Evolutionary conservation across 2,888 invertebrate genomes (phyloP), one percentile per base, ranked within the genome.

Genomic region (Monoplex corrugatus): DNA sequence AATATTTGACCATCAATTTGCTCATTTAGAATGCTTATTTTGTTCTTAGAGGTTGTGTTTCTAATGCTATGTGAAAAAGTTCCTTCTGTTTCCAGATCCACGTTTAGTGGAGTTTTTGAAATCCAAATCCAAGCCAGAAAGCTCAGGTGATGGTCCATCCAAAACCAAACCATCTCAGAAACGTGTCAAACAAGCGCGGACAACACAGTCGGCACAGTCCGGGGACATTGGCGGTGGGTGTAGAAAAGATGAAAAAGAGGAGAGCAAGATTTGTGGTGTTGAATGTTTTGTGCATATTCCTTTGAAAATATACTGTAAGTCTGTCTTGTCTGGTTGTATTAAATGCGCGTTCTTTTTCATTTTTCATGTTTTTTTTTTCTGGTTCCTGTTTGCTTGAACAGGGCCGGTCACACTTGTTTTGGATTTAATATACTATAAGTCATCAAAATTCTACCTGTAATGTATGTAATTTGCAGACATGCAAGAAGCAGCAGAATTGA

Each of bases 41-140:
- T 23, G 63, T 68, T 28, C 32, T 23, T 2, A 8, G 23, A 2
- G 5, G 2, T 28, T 83, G 16, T 83, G n/a, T 44, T 45, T 6
- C 35, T 72, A 8, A 28, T 72, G 28, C 2, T 75, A 16, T 38
- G 13, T 16, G 16, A 40, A 75, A 35, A 0, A 75, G 38, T 32
- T 75, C 16, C 10, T 0, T 85, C 68, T 78, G 68, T 97, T 95
- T 84, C 95, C 98, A 93, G 97, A 97, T 95, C 97, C 98, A 6
- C 97, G 97, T 87, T 95, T 98, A 72, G 95, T 98, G 13, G 96
- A 97, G 85, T 98, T 97, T 96, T 96, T 98, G 57, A 94, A 91
- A 89, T 57, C 80, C 78, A 87, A 87, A 57, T 80, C 87, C 5
- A 80, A 57, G 28, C 1, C 78, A 87, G 87, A 19, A 5, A 38